Conservation (phyloP, 2,113 vertebrate genomes). For the Pluvianellus socialis region DNA sequence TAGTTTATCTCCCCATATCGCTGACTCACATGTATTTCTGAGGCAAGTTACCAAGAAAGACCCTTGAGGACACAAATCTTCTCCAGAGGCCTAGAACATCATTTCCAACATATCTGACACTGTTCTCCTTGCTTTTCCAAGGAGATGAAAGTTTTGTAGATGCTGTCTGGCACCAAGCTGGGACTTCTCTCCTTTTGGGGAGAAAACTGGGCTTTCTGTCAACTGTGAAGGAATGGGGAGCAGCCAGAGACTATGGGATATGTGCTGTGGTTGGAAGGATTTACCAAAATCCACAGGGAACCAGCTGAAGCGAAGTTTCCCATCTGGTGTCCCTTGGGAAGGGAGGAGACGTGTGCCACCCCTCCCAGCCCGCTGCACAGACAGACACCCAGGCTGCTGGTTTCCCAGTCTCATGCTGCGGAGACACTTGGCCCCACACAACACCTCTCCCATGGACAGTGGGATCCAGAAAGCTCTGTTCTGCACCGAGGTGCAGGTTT, state of each 20-base stretch:
- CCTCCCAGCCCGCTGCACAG: not conserved
- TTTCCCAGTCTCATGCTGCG: accelerated
- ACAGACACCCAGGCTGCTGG: not conserved
- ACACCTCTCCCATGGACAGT: not conserved
- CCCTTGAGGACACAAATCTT: not conserved
- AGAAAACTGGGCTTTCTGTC: not conserved
- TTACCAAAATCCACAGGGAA: not conserved
- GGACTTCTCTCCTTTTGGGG: not conserved
- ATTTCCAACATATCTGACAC: not conserved
- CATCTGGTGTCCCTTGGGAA: not conserved
- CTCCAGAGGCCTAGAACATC: not conserved
- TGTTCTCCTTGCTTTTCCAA: not conserved
- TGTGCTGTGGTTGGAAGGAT: not conserved
- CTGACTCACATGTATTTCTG: not conserved
- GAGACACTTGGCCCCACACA: not conserved
- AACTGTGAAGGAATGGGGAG: not conserved
- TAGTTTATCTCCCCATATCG: not conserved
- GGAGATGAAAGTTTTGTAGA: not conserved
- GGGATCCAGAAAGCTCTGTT: not conserved
- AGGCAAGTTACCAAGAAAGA: not conserved
- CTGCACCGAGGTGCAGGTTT: not conserved
- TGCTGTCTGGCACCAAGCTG: not conserved
- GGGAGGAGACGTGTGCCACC: accelerated
- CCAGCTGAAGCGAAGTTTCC: not conserved
- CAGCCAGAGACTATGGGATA: not conserved